Evolutionary conservation across 2,888 invertebrate species (phyloP).

Genomic region (Trachelus tabidus): DNA sequence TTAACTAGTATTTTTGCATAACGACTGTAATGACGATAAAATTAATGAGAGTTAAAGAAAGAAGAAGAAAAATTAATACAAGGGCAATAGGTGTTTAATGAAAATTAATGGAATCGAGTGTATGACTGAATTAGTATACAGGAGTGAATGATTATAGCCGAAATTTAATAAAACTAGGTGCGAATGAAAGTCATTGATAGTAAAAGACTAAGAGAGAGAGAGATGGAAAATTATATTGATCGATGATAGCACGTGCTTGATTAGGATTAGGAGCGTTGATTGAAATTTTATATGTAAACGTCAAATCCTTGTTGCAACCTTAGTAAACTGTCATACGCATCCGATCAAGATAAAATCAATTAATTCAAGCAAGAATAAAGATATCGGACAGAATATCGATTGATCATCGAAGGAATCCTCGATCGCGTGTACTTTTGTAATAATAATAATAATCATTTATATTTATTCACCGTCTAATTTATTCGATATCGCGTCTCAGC

Average conservation of each 20-base stretch:
- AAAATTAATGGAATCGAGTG: not conserved
- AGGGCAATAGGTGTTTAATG: not conserved
- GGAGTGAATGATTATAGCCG: not conserved
- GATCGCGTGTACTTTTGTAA: not conserved
- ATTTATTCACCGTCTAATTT: slow-evolving; percentile 48
- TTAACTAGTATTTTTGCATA: slow-evolving; percentile 65
- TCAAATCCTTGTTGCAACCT: not conserved
- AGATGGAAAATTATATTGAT: slow-evolving; percentile 11
- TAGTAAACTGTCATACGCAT: not conserved
- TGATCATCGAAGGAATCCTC: not conserved
- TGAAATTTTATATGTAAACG: slow-evolving; percentile 50
- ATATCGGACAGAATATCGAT: not conserved
- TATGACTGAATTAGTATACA: not conserved
- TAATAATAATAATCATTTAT: slow-evolving; percentile 23
- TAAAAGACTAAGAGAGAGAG: not conserved
- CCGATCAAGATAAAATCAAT: not conserved
- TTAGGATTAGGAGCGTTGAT: slow-evolving; percentile 41
- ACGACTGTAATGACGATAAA: slow-evolving; percentile 18
- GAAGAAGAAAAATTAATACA: slow-evolving; percentile 16
- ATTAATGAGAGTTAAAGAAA: slow-evolving; percentile 22
- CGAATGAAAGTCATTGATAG: not conserved
- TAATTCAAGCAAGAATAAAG: not conserved
- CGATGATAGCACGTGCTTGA: slow-evolving; percentile 30
- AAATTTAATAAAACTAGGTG: not conserved
- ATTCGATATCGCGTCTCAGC: slow-evolving; percentile 20